Evolutionary conservation across 2,113 vertebrate species (phyloP), one percentile per base, ranked within the genome.

Genomic region (Nymphicus hollandicus): DNA sequence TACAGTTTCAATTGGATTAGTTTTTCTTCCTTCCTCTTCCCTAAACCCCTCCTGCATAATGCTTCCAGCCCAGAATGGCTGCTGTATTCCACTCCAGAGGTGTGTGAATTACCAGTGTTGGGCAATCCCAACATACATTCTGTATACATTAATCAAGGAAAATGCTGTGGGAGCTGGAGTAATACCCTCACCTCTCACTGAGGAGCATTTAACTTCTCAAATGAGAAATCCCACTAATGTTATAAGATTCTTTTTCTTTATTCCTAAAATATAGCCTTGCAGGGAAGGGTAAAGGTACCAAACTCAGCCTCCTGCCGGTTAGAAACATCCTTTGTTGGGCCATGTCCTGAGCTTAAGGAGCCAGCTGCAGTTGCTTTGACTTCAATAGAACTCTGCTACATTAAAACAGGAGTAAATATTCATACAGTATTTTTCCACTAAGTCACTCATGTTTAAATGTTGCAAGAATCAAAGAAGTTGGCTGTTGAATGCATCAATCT

Each of bases 21-120:
- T 89, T 97, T 97, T 94, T 94, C 91, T 96, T 97, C 92, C 90
- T 92, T 93, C 90, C 92, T 92, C 87, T 94, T 89, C 93, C 88
- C 93, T 17, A 96, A 95, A 31, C 73, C 88, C 63, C 95, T 92
- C 90, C 89, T 93, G 92, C 68, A 56, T n/a, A 85, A 94, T 55
- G 82, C 70, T 96, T 84, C 78, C 23, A 93, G 49, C 77, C 66
- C 14, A 6, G 86, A 94, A 96, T 85, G 83, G 86, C 72, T 93
- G 86, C 77, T 88, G 56, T 37, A 83, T 95, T 91, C 93, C 81
- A 89, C 94, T 89, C 93, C 92, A 93, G 92, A 94, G 95, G 80
- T 86, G 83, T 1, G 31, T 81, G 91, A 95, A 91, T 89, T 89
- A 92, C 55, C 85, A 92, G 81, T 16, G 49, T 17, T 94, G 95